Evolutionary conservation across 2,113 vertebrate genomes (phyloP).

Genomic region (Clarias magur): DNA sequence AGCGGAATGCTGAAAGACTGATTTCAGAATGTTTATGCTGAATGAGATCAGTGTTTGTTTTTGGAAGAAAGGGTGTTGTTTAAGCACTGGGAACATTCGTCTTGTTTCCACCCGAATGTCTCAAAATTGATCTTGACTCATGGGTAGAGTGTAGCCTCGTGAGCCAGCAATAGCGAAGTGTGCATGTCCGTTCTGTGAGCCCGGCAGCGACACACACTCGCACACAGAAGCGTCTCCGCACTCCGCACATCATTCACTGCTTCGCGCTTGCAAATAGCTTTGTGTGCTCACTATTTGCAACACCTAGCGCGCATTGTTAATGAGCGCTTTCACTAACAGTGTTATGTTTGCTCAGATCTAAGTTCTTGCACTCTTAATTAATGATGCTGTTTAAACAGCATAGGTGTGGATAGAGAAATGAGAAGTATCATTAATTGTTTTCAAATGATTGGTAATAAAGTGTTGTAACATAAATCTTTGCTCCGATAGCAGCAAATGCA

Average conservation of each 20-base stretch:
- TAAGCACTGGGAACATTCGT: not conserved
- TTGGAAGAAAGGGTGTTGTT: not conserved
- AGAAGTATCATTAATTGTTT: not conserved
- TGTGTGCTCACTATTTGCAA: not conserved
- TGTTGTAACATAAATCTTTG: not conserved
- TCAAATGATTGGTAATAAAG: not conserved
- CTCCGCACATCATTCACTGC: not conserved
- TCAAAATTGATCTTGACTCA: not conserved
- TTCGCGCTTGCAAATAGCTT: not conserved
- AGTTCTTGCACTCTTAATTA: not conserved
- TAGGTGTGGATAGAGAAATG: not conserved
- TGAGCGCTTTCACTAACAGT: not conserved
- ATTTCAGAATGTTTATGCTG: not conserved
- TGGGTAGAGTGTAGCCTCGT: not conserved
- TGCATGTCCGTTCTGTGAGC: no score
- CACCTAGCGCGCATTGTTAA: not conserved
- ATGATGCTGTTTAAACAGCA: not conserved
- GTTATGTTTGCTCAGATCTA: not conserved
- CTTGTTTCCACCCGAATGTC: not conserved
- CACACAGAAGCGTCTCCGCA: not conserved
- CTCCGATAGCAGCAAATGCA: not conserved
- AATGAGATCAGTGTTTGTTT: slow-evolving; percentile 4
- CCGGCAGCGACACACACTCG: no score
- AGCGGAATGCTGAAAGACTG: not conserved
- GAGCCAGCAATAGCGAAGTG: not conserved